These are phyloP conservation scores for Holcopasites calliopsidis DNA, from an alignment of 1,140 invertebrate species.

Conservation along the genomic window DNA sequence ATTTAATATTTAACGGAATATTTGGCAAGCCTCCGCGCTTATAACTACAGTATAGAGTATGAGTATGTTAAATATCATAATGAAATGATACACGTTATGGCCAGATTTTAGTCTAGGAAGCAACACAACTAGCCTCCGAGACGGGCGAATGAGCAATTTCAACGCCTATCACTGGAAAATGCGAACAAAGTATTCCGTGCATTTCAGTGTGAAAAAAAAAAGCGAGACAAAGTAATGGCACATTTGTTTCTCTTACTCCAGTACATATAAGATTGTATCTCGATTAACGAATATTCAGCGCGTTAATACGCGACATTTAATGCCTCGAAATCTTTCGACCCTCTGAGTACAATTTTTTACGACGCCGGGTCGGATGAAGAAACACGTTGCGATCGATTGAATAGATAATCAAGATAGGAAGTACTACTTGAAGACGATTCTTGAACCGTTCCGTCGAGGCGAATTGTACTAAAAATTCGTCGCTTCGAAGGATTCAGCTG, in stretches of 20 bases:
- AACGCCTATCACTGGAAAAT: background rate
- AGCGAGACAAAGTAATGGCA: slow-evolving; percentile 6
- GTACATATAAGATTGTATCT: background rate
- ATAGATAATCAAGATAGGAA: background rate
- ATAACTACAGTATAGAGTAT: slow-evolving; percentile 44
- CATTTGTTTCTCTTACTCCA: background rate
- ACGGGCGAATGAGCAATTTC: slow-evolving; percentile 16
- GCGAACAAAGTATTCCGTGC: background rate
- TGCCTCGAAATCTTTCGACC: too few relatives aligned
- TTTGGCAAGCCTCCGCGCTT: slow-evolving; percentile 51
- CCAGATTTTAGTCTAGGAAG: background rate
- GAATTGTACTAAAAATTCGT: background rate
- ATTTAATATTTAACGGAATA: background rate
- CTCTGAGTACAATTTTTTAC: too few relatives aligned
- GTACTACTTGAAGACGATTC: background rate
- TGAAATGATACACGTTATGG: slow-evolving; percentile 24
- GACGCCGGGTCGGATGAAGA: too few relatives aligned
- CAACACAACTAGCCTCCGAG: background rate
- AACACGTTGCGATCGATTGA: too few relatives aligned
- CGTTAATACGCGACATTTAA: too few relatives aligned
- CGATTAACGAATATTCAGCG: too few relatives aligned
- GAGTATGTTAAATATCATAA: slow-evolving; percentile 60
- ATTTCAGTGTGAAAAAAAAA: background rate
- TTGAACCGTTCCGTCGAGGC: background rate
- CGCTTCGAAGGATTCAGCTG: background rate